Base-by-base conservation (phyloP, 2,113 vertebrate genomes). In the Osmerus mordax region DNA sequence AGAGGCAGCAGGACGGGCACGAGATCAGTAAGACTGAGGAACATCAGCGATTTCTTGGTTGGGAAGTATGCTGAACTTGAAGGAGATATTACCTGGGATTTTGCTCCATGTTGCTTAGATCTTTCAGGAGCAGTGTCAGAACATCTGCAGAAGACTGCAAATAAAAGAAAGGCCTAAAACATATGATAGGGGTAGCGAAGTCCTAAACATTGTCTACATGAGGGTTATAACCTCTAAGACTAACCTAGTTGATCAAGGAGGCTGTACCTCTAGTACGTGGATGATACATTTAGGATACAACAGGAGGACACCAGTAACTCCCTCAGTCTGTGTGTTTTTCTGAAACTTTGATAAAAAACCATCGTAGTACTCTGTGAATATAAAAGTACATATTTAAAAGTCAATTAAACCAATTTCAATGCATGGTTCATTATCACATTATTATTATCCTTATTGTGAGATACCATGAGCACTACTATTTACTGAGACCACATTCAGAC, bases 221-320 rank as follows among this genome's bases (percentile, higher is more conserved):
- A 14, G 25, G 28, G 25, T 23, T 25, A 62, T 14, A 64, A 18
- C 4, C 41, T 47, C 41, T 12, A 47, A 47, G 41, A 47, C 41
- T 47, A 18, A 13, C 3, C 25, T 15, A 13, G n/a, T 41, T 53
- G 8, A 15, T 19, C n/a, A n/a, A 32, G 47, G 47, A 41, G 36
- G 53, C 11, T 47, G 23, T 71, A 78, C 76, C 76, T 78, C 73
- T 23, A 78, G 63, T 21, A 78, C 29, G 67, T 83, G 81, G 32
- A 80, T 67, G 15, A 80, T 55, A 41, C 63, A 65, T 32, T 41
- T 67, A 23, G 69, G 65, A 62, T 80, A 80, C 19, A 83, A 21
- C 28, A 80, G 61, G 67, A 79, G 41, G 19, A 70, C 52, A 3
- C 73, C 80, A 72, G 72, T 72, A 16, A 78, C 69, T 64, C 58